A percentile compares a stretch with the other conserved stretches of the same genome.
Conservation (phyloP, 1,140 invertebrate species). For the Drosophila hydei region DNA sequence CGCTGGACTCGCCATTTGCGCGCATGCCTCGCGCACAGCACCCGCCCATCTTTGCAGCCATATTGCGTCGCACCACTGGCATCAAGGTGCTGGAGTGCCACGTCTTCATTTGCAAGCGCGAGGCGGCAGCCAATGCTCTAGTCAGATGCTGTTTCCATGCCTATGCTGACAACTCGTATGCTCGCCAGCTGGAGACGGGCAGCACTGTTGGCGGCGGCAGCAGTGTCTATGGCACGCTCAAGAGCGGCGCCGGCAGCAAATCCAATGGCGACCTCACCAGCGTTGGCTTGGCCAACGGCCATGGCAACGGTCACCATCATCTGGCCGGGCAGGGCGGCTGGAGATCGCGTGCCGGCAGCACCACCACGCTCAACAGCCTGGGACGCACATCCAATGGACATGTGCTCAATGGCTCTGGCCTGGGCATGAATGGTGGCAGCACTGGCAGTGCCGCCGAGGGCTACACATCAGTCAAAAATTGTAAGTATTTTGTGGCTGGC, state of each 20-base stretch:
- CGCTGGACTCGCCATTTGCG: conserved; percentile 97
- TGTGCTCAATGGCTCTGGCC: conserved; percentile 60
- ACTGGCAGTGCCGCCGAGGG: conserved; percentile 77
- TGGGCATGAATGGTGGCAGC: conserved; percentile 72
- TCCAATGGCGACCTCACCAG: conserved; percentile 75
- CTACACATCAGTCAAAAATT: conserved; percentile 83
- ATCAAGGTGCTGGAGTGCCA: conserved; percentile 99
- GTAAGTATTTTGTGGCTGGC: conserved; percentile 62
- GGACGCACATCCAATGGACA: conserved; percentile 76
- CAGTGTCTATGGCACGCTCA: conserved; percentile 83
- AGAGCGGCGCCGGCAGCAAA: conserved; percentile 84
- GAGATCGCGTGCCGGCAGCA: conserved; percentile 85
- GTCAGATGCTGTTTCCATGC: conserved; percentile 97
- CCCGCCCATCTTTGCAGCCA: conserved; percentile 98
- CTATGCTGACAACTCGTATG: conserved; percentile 96
- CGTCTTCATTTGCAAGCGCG: conserved; percentile 98
- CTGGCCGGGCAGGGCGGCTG: conserved; percentile 84
- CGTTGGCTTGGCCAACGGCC: conserved; percentile 64
- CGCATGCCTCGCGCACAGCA: conserved; percentile 94
- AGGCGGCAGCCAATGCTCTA: conserved; percentile 96
- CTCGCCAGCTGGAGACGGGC: conserved; percentile 89
- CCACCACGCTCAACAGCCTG: conserved; percentile 86
- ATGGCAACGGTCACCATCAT: conserved; percentile 57
- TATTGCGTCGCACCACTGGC: conserved; percentile 96
- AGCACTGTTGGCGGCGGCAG: conserved; percentile 60